Evolutionary conservation across 2,888 invertebrate species (phyloP), one percentile per base, ranked within the genome.

Genomic region (Pocota personata): DNA sequence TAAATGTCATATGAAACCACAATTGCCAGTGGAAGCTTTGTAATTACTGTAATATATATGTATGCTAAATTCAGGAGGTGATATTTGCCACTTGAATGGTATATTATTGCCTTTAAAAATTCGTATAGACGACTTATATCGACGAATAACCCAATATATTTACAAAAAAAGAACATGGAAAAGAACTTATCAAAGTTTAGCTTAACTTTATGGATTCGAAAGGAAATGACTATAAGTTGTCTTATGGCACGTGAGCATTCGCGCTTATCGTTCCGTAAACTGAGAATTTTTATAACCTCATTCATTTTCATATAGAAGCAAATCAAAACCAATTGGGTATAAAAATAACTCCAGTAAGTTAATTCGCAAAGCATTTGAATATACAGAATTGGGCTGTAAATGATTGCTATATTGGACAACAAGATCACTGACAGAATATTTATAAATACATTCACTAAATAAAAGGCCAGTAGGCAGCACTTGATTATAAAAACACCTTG

Each of bases 131-230:
- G 0, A 30, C 2, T 0, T 3, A 55, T 8, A 30, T 57, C 57
- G 4, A 5, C 3, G 14, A 32, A 12, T 1, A 35, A 5, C 8
- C 32, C 58, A 1, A 58, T 1, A 43, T 12, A 60, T 40, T 40
- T 60, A 27, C 60, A 60, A 0, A 40, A 7, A 8, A 60, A n/a
- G 4, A 60, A 24, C 37, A 40, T 14, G 1, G 24, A 60, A 58
- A 40, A 58, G 10, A 58, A 32, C 6, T 6, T 19, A 5, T 40
- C 37, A 5, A 37, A 21, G 1, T 37, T 58, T 4, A 1, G 24
- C 40, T 60, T 60, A 1, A 40, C 60, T 35, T 8, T 24, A 14
- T 60, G 60, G 14, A 60, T 60, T 40, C 40, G 60, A 40, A 60
- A 60, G 10, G 24, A 60, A 24, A 27, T 14, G 10, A n/a, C 14